Evolutionary conservation across 2,888 invertebrate genomes (phyloP).

Genomic region (Electrophaes corylata): DNA sequence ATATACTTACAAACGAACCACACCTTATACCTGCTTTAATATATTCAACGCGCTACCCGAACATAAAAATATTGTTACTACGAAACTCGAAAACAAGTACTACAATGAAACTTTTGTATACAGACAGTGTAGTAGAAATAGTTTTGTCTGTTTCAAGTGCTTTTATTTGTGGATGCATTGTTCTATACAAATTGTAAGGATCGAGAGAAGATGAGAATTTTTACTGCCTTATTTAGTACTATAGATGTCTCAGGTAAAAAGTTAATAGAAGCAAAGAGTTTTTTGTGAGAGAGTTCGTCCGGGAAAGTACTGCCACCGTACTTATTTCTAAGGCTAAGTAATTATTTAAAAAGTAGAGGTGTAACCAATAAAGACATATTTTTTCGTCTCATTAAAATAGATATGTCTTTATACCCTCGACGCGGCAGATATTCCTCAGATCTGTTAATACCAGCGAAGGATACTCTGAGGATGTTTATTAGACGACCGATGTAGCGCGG

Average conservation of each 20-base stretch:
- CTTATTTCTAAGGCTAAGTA: no score
- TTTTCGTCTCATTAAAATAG: no score
- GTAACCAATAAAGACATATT: no score
- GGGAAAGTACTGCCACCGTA: no score
- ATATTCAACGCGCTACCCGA: slow-evolving; percentile 19
- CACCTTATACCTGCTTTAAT: slow-evolving; percentile 31
- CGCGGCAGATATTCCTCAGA: no score
- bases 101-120: slow-evolving; percentile 35
- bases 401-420: no score
- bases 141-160: slow-evolving; percentile 47
- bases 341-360: no score
- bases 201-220: slow-evolving; percentile 41
- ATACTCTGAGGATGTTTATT: no score
- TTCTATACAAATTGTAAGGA: slow-evolving; percentile 44
- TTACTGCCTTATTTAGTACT: slow-evolving; percentile 26
- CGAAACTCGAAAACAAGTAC: slow-evolving; percentile 31
- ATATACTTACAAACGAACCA: slow-evolving; percentile 17
- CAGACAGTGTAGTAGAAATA: slow-evolving; percentile 10
- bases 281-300: no score
- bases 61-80: slow-evolving; percentile 38
- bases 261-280: no score
- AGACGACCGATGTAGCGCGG: no score
- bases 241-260: slow-evolving; percentile 25
- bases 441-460: no score
- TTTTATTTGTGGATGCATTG: slow-evolving; percentile 44